Evolutionary conservation across 1,140 invertebrate species (phyloP), one percentile per base, ranked within the genome.

Genomic region (Orchesella cincta): DNA sequence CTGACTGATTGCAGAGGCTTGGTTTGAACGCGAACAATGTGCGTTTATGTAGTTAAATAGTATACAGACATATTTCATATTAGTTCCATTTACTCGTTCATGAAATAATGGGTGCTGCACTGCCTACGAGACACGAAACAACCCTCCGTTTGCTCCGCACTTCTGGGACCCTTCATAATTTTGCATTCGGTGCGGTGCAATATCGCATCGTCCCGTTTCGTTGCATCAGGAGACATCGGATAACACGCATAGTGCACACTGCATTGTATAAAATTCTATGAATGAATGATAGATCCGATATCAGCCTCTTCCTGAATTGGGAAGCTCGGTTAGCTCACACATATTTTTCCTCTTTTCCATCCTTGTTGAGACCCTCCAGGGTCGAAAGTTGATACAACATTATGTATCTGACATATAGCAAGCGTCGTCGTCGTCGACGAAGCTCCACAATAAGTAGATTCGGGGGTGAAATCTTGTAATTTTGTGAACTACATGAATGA

Each of bases 261-360:
- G 54, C 14, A 57, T 18, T 23, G 33, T 67, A 67, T 67, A 67
- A 67, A 67, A 67, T 67, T 67, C 62, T 33, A 67, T 67, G 62
- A 67, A 67, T 67, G 62, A 67, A n/a, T 67, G 62, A 67, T 67
- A 67, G 62, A 67, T 67, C 62, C 8, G 62, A 67, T 67, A 67
- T 67, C 62, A 18, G 62, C 3, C 12, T 67, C 62, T 67, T 33
- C 62, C 62, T 57, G 52, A 23, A 57, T 57, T 57, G 23, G 52
- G 52, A 23, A 57, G 52, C 52, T 57, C 52, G 3, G 23, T 23
- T 14, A 12, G 23, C 23, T 57, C 39, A 46, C n/a, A 8, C 8
- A 31, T 67, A 31, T 33, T 67, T 33, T 33, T 67, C 33, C 62
- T 67, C 62, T 67, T 31, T n/a, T 33, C 12, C 14, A 14, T 67